phyloP scores from a whole-genome alignment of 2,113 vertebrate genomes.

The Gobiocypris rarus region DNA sequence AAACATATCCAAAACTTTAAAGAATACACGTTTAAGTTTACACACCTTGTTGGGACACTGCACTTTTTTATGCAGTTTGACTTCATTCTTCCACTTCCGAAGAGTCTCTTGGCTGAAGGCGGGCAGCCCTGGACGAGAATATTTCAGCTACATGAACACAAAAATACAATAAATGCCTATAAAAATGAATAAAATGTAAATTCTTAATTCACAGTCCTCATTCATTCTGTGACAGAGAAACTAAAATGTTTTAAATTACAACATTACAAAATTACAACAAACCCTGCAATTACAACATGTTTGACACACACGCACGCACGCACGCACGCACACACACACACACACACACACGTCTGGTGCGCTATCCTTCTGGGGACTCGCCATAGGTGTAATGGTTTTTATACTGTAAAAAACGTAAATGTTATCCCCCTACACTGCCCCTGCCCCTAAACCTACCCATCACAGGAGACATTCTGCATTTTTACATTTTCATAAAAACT shows the following conservation, averaged over 20 bases:
- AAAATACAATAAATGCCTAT: neutral
- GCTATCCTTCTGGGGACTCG: too few relatives aligned
- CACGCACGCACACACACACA: too few relatives aligned
- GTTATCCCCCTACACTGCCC: too few relatives aligned
- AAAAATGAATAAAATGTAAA: neutral
- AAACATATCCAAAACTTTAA: neutral
- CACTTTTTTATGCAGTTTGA: slow-evolving; percentile 90
- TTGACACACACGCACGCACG: too few relatives aligned
- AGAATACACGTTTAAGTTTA: neutral
- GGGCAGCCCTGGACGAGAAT: slow-evolving; percentile 90
- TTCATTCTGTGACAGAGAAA: neutral
- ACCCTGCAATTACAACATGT: slow-evolving; percentile 19
- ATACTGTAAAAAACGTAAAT: too few relatives aligned
- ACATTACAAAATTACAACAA: too few relatives aligned
- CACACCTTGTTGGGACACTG: slow-evolving; percentile 94
- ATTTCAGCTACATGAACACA: slow-evolving; percentile 82
- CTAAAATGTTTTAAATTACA: neutral
- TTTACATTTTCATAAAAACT: too few relatives aligned
- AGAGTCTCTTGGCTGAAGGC: slow-evolving; percentile 92
- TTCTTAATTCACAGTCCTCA: neutral
- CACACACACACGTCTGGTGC: too few relatives aligned
- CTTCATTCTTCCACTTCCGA: slow-evolving; percentile 92
- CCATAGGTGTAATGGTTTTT: too few relatives aligned
- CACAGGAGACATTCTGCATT: too few relatives aligned
- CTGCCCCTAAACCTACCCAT: too few relatives aligned